Evolutionary conservation across 2,113 vertebrate genomes (phyloP), one percentile per base, ranked within the genome.

Genomic region (Saccopteryx leptura): DNA sequence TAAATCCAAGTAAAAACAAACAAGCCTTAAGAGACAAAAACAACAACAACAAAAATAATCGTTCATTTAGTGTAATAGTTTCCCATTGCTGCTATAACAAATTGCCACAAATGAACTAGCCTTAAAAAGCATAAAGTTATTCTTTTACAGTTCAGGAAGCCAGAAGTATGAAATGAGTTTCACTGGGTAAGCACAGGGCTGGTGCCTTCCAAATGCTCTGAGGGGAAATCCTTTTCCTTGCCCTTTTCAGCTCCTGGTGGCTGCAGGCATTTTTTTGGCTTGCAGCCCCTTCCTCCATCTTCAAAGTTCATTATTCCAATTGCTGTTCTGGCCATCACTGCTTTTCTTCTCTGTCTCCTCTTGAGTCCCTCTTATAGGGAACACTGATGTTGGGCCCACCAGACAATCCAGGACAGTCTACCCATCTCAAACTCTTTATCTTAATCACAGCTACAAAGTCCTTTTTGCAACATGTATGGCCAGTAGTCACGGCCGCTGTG

Each of bases 11-110:
- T 74, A 48, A 54, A 71, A 74, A 66, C 26, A 75, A 90, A 92
- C 23, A 94, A 50, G 26, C 19, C 39, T 17, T 50, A 92, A 71
- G 50, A 79, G 10, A 93, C 66, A 63, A 89, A 94, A 97, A n/a
- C 17, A 39, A 39, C 39, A 39, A 39, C 39, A 39, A 93, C 66
- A 63, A 89, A 94, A 97, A n/a, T 13, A 94, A 74, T 63, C 50
- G 21, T 78, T 71, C 11, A 78, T 82, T 93, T 91, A 75, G 48
- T 65, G 2, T 14, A 78, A 56, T 39, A 10, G n/a, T 58, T 92
- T 79, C 24, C 28, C 28, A 39, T 65, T 58, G 15, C n/a, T 82
- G 28, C 54, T 90, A 8, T 72, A 58, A 89, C 9, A 65, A 66
- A 90, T 66, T 52, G 56, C 21, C 56, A 72, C 17, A 80, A 48